Evolutionary conservation across 2,797 vertebrate genomes (phyloP).

Genomic region (Chelmon rostratus): DNA sequence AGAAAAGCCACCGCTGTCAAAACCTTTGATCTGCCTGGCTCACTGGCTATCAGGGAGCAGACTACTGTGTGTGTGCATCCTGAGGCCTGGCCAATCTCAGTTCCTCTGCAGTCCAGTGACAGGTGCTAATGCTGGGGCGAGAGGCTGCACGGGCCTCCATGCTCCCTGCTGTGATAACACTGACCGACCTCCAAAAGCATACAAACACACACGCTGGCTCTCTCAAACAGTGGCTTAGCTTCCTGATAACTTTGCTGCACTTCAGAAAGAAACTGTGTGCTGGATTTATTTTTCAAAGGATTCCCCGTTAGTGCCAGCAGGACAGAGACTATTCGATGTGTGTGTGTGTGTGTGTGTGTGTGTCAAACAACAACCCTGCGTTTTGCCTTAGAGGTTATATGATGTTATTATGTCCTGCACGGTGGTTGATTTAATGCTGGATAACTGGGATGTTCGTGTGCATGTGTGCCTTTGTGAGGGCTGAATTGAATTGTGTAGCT

Average conservation of each 20-base stretch:
- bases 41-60: constrained; percentile 69
- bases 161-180: constrained; percentile 85
- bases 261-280: constrained; percentile 68
- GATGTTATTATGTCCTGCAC: constrained; percentile 52
- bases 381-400: constrained; percentile 50
- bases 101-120: constrained; percentile 91
- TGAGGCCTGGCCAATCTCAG: constrained; percentile 89
- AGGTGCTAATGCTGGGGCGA: constrained; percentile 90
- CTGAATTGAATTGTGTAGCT: constrained; percentile 63
- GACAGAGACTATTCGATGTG: constrained; percentile 38
- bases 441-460: constrained; percentile 25
- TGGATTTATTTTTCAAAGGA: constrained; percentile 72
- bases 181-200: constrained; percentile 51
- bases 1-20: constrained; percentile 60
- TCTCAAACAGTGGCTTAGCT: constrained; percentile 48
- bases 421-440: constrained; percentile 50
- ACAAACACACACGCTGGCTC: constrained; percentile 49
- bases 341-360: constrained; percentile 15
- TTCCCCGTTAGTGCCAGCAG: constrained; percentile 63
- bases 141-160: constrained; percentile 81
- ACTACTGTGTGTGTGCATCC: constrained; percentile 53
- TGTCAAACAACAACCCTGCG: constrained; percentile 36
- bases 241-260: constrained; percentile 75
- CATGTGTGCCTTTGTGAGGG: constrained; percentile 34
- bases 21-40: constrained; percentile 79